Evolutionary conservation across 2,888 invertebrate species (phyloP).

Genomic region (Caenorhabditis japonica): DNA sequence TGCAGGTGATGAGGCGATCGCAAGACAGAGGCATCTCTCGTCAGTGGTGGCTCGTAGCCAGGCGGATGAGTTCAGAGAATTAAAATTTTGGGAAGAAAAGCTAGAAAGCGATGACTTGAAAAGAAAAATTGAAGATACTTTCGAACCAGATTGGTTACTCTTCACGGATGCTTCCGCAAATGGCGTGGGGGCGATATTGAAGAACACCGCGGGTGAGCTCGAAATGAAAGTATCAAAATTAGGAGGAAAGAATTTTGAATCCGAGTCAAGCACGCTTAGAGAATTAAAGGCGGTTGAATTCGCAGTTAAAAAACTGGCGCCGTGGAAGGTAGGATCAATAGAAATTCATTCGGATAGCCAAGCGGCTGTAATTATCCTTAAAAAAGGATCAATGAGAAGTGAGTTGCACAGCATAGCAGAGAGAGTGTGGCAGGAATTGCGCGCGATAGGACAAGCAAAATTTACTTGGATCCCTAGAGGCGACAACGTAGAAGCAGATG

Average conservation of each 20-base stretch:
- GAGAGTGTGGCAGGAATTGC: not conserved
- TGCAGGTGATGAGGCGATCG: not conserved
- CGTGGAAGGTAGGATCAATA: not conserved
- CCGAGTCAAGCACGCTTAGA: conserved; percentile 6
- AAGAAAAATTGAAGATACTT: not conserved
- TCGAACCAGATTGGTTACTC: not conserved
- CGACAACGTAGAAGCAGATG: no score
- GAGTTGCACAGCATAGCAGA: not conserved
- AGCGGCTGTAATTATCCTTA: conserved; percentile 11
- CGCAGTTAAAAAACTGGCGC: not conserved
- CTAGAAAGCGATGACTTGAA: not conserved
- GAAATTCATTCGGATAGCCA: not conserved
- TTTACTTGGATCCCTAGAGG: conserved; percentile 9
- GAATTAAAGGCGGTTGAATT: conserved; percentile 7
- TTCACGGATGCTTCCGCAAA: conserved; percentile 10
- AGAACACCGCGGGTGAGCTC: not conserved
- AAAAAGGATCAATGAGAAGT: conserved; percentile 13
- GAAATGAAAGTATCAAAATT: not conserved
- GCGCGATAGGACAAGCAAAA: not conserved
- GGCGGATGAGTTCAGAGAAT: not conserved
- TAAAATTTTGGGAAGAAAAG: not conserved
- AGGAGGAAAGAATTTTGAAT: not conserved
- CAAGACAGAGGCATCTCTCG: not conserved
- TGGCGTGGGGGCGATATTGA: conserved; percentile 2
- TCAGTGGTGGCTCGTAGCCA: not conserved